Percentiles rank a stretch among this genome's conserved stretches.
phyloP scores from a whole-genome alignment of 2,888 invertebrate species.

The Zootermopsis nevadensis region DNA sequence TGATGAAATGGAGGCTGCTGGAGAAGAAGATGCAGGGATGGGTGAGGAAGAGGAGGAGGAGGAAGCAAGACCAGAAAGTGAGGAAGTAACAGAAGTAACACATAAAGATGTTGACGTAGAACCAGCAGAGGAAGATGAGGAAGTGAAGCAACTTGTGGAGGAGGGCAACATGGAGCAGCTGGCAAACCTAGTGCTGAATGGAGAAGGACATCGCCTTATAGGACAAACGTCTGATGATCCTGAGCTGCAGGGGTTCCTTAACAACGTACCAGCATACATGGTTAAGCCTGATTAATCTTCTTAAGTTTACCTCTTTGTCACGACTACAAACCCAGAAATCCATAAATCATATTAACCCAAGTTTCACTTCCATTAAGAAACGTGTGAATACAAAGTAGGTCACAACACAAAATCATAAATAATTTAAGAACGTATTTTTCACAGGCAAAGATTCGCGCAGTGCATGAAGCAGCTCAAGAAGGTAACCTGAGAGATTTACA shows the following conservation, averaged over 20 bases:
- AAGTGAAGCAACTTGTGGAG: constrained; percentile 75
- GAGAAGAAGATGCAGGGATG: constrained; percentile 43
- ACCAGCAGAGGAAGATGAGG: constrained; percentile 66
- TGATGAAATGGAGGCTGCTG: constrained; percentile 36
- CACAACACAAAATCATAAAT: no score
- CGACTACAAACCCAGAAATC: no score
- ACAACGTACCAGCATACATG: constrained; percentile 89
- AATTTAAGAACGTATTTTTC: no score
- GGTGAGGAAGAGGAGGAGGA: constrained; percentile 44
- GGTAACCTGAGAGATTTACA: constrained; percentile 88
- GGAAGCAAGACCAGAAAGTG: constrained; percentile 52
- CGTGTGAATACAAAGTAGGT: no score
- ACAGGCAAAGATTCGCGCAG: constrained; percentile 89
- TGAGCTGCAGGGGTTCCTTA: constrained; percentile 87
- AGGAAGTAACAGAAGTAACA: constrained; percentile 55
- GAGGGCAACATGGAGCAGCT: constrained; percentile 89
- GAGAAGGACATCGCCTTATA: constrained; percentile 83
- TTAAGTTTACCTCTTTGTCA: no score
- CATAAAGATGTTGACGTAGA: constrained; percentile 51
- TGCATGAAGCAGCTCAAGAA: constrained; percentile 86
- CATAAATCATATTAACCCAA: no score
- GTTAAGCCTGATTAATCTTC: constrained; percentile 65
- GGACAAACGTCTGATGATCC: constrained; percentile 77
- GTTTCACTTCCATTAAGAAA: no score
- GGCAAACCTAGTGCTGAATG: constrained; percentile 88